Evolutionary conservation across 2,797 vertebrate species (phyloP).

Genomic region (Erpetoichthys calabaricus): DNA sequence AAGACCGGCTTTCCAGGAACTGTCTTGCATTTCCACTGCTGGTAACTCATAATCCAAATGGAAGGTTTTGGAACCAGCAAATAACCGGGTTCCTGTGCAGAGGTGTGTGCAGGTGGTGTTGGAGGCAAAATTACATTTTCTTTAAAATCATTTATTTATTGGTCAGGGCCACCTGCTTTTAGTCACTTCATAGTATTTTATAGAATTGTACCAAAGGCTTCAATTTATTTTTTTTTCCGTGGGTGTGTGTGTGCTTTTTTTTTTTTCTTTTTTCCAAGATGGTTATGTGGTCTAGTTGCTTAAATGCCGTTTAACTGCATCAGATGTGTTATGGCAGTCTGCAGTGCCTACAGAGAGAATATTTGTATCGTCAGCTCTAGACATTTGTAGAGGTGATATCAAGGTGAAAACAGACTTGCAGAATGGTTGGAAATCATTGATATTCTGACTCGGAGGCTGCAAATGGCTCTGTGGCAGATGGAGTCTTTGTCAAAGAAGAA

Average conservation of each 20-base stretch:
- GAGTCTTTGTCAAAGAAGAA: constrained; percentile 93
- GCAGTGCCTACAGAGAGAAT: constrained; percentile 27
- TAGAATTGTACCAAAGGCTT: constrained; percentile 16
- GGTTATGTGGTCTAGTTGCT: constrained; percentile 11
- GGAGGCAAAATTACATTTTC: constrained; percentile 35
- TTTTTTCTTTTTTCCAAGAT: too few species aligned
- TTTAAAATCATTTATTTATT: constrained; percentile 25
- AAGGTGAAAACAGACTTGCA: constrained; percentile 76
- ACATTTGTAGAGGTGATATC: constrained; percentile 64
- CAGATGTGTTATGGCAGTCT: constrained; percentile 32
- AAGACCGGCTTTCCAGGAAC: constrained; percentile 11
- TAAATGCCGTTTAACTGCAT: constrained; percentile 39
- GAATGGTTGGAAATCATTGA: constrained; percentile 85
- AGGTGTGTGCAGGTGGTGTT: constrained; percentile 42
- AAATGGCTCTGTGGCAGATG: constrained; percentile 89
- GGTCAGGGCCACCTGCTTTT: constrained; percentile 33
- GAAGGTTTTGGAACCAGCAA: constrained; percentile 15
- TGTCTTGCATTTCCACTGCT: constrained; percentile 7
- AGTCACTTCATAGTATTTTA: constrained; percentile 21
- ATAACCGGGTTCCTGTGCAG: constrained; percentile 34
- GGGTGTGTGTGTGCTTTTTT: too few species aligned
- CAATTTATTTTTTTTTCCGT: too few species aligned
- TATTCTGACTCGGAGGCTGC: constrained; percentile 83
- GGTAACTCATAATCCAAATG: not conserved
- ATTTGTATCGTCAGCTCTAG: constrained; percentile 53